Evolutionary conservation across 2,888 invertebrate genomes (phyloP).

Genomic region (Harpagoxenus sublaevis): DNA sequence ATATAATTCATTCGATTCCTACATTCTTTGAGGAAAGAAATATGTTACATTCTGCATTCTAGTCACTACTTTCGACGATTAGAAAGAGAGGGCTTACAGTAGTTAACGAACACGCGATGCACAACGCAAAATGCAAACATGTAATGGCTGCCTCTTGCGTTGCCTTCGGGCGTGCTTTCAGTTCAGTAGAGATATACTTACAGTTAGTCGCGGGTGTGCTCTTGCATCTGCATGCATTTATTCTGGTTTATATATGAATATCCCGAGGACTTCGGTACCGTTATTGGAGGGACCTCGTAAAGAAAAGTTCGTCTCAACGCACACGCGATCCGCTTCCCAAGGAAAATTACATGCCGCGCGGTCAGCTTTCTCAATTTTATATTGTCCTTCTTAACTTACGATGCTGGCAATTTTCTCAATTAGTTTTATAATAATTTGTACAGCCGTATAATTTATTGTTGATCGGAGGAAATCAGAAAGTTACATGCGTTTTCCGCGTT

Average conservation of each 20-base stretch:
- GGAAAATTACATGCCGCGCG: conserved; percentile 47
- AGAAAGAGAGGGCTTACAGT: conserved; percentile 13
- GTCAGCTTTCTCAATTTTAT: conserved; percentile 38
- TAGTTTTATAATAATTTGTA: conserved; percentile 28
- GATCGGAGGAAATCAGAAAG: not conserved
- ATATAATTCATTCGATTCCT: not conserved
- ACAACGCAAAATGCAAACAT: conserved; percentile 35
- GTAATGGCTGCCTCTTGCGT: conserved; percentile 54
- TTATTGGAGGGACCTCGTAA: conserved; percentile 54
- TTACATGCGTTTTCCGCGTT: not conserved
- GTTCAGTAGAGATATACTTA: conserved; percentile 59
- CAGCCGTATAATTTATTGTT: not conserved
- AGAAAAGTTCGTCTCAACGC: conserved; percentile 33
- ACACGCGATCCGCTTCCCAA: conserved; percentile 50
- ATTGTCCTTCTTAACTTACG: conserved; percentile 28
- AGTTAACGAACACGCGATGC: conserved; percentile 59
- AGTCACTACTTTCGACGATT: not conserved
- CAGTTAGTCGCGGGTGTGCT: conserved; percentile 71
- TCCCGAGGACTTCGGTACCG: conserved; percentile 61
- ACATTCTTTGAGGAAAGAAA: not conserved
- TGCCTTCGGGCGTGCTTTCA: conserved; percentile 55
- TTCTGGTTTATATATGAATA: conserved; percentile 68
- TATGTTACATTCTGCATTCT: not conserved
- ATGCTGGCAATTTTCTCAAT: conserved; percentile 34
- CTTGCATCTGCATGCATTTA: conserved; percentile 60